Evolutionary conservation across 1,140 invertebrate genomes (phyloP), one percentile per base, ranked within the genome.

Genomic region (Helicoverpa zea): DNA sequence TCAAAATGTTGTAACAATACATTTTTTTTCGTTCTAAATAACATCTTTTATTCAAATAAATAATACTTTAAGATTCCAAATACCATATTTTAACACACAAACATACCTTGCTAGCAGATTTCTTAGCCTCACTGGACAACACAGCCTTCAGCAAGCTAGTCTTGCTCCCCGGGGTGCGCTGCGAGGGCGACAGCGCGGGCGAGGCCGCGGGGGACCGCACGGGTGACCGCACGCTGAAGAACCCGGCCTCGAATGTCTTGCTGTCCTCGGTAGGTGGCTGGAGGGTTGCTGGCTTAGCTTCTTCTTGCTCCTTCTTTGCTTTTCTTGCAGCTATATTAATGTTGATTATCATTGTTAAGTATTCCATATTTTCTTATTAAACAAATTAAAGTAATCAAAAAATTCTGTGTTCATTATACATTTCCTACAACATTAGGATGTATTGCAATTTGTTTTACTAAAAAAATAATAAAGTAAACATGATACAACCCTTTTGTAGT

Each of bases 211-310:
- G 89, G 0, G 89, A 89, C 35, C 83, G 81, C 5, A 91, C 83
- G 5, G 90, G 89, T 0, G 89, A 91, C 16, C 66, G 77, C 61
- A 93, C 88, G 47, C 81, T 77, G 85, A 93, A 93, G 86, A 93
- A 93, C 0, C 91, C 92, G 0, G 90, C 91, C 7, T 92, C 91
- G 77, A 93, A 92, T 0, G 90, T 92, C 77, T 91, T 92, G 14
- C 66, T 86, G 18, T 83, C 84, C 47, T 14, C 54, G 16, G 16
- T n/a, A 2, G 72, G 56, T 12, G 52, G 76, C n/a, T 68, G 30
- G 9, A 47, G 18, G 3, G 30, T 58, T 0, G 30, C n/a, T 0
- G 75, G 49, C 1, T 29, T 18, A 0, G 64, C 16, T 1, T 64
- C 77, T 14, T 86, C 81, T 80, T 91, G 88, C 9, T 87, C 84